Conservation (phyloP, 2,113 vertebrate genomes). For the Benitochromis conjunctus region DNA sequence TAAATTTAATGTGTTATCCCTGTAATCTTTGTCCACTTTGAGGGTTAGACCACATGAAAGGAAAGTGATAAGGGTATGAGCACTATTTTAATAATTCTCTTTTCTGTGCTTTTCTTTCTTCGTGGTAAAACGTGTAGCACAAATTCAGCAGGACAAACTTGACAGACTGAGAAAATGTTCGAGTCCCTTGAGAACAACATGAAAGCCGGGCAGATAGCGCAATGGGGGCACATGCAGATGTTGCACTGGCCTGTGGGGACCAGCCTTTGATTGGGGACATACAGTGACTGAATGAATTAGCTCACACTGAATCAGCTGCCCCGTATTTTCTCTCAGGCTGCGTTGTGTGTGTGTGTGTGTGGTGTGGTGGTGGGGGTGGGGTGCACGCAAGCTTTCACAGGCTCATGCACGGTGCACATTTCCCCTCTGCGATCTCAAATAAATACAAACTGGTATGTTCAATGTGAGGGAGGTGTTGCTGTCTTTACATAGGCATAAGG, state of each 20-base stretch:
- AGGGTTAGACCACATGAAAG: background rate
- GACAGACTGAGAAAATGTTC: background rate
- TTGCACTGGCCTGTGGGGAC: conserved; percentile 32
- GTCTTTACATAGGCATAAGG: background rate
- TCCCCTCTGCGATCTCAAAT: background rate
- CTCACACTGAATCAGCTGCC: conserved; percentile 32
- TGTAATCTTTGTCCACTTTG: background rate
- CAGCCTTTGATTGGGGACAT: conserved; percentile 26
- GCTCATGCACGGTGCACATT: background rate
- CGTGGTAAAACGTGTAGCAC: background rate
- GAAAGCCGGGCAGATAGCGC: conserved; percentile 23
- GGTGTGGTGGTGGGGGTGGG: background rate
- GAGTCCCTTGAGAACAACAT: conserved; percentile 11
- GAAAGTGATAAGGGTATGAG: background rate
- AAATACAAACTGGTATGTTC: background rate
- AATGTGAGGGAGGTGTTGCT: background rate
- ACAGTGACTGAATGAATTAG: conserved; percentile 48
- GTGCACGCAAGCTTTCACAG: conserved; percentile 11
- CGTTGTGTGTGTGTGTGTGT: conserved; percentile 23
- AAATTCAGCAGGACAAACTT: conserved; percentile 2
- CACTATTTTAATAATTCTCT: background rate
- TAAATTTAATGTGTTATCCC: background rate
- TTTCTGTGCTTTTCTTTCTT: background rate
- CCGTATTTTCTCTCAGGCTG: conserved; percentile 25
- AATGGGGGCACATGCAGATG: conserved; percentile 50